Evolutionary conservation across 2,888 invertebrate genomes (phyloP).

Genomic region (Ormyrus labotus): DNA sequence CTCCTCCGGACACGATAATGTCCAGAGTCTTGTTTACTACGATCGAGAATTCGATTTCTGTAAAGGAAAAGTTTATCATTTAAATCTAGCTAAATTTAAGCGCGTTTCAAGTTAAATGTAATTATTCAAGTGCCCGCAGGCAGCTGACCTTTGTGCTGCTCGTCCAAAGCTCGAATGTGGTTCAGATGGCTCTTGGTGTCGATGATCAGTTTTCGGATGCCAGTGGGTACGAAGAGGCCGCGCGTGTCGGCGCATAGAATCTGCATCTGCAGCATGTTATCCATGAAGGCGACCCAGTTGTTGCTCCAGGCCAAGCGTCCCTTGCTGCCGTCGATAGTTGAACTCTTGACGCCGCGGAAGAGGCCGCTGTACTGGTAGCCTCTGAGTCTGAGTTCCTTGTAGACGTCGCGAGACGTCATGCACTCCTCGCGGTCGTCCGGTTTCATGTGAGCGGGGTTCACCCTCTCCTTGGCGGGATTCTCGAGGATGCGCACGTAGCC

Average conservation of each 20-base stretch:
- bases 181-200: constrained; percentile 76
- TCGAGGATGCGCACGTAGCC: constrained; percentile 82
- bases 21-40: constrained; percentile 73
- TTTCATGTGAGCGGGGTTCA: constrained; percentile 65
- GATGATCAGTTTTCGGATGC: constrained; percentile 78
- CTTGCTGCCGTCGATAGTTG: constrained; percentile 73
- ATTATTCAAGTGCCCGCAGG: constrained; percentile 2
- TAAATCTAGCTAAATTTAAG: constrained; percentile 1
- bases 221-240: constrained; percentile 79
- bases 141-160: constrained; percentile 66
- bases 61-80: constrained; percentile 19
- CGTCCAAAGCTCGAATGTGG: constrained; percentile 61
- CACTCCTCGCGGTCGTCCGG: constrained; percentile 62
- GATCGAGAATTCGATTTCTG: constrained; percentile 71
- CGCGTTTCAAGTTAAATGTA: not conserved
- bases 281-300: constrained; percentile 84
- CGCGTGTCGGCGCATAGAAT: constrained; percentile 76
- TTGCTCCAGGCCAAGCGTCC: constrained; percentile 78
- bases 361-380: constrained; percentile 78
- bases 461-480: constrained; percentile 68
- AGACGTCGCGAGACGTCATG: constrained; percentile 71
- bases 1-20: constrained; percentile 77
- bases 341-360: constrained; percentile 77
- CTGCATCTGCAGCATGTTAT: constrained; percentile 82
- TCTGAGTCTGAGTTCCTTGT: constrained; percentile 76